A percentile compares a stretch with the other conserved stretches of the same genome.
These are phyloP conservation scores for Scaptomyza cyrtandrae DNA, from an alignment of 2,888 invertebrate genomes.

Conservation along the genomic window DNA sequence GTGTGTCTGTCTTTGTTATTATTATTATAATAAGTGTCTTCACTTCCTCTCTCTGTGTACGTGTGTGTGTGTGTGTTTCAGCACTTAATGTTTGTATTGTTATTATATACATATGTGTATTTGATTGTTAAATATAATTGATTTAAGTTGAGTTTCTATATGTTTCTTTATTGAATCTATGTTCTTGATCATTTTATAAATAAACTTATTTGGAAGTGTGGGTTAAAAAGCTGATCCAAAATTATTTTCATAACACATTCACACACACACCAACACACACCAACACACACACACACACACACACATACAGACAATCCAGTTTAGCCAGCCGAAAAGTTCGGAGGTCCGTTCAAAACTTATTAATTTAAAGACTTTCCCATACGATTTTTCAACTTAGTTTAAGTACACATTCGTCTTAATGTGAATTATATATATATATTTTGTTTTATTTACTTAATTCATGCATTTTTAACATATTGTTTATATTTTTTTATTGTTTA, in stretches of 20 bases:
- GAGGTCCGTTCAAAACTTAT: background rate
- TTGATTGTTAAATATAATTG: conserved; percentile 5
- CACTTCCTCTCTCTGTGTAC: background rate
- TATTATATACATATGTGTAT: background rate
- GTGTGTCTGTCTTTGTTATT: background rate
- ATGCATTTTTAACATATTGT: conserved; percentile 38
- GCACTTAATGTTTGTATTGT: conserved; percentile 1
- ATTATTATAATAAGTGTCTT: conserved; percentile 18
- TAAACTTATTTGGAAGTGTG: conserved; percentile 33
- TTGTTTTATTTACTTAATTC: conserved; percentile 9
- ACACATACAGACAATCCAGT: background rate
- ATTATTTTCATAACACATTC: conserved; percentile 3
- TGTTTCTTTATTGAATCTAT: conserved; percentile 10
- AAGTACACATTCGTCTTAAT: conserved; percentile 26
- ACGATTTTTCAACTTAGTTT: conserved; percentile 1
- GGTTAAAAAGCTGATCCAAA: background rate
- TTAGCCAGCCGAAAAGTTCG: too few relatives aligned
- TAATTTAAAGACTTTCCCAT: background rate
- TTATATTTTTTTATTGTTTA: conserved; percentile 38
- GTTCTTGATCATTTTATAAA: conserved; percentile 25
- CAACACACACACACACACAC: conserved; percentile 2
- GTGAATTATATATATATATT: conserved; percentile 15
- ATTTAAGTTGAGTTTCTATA: conserved; percentile 28
- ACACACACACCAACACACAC: conserved; percentile 2
- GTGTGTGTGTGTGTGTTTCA: conserved; percentile 11